Conservation (phyloP, 2,797 vertebrate species). For the Danionella dracula region DNA sequence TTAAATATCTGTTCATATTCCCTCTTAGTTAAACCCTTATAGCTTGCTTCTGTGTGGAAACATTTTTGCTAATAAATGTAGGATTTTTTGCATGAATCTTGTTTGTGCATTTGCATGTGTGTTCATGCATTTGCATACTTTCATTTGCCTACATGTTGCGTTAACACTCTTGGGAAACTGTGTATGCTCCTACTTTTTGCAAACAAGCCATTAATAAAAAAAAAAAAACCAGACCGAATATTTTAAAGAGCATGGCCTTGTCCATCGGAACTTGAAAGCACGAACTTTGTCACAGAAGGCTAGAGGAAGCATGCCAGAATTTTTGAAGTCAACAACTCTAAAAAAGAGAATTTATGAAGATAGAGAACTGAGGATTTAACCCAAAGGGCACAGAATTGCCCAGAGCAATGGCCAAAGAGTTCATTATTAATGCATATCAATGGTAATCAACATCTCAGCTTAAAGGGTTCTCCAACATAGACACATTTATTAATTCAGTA, state of each 20-base stretch:
- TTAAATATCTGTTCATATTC: too few relatives aligned
- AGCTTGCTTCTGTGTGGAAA: too few relatives aligned
- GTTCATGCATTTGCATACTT: not conserved
- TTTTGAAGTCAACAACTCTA: slow-evolving; percentile 21
- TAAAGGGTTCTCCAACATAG: too few relatives aligned
- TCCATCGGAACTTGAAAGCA: not conserved
- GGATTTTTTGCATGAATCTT: slow-evolving; percentile 18
- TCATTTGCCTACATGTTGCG: too few relatives aligned
- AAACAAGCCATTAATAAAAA: not conserved
- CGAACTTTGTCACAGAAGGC: slow-evolving; percentile 11
- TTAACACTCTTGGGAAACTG: too few relatives aligned
- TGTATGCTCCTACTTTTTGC: too few relatives aligned
- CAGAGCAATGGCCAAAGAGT: not conserved
- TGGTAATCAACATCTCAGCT: too few relatives aligned
- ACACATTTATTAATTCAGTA: too few relatives aligned
- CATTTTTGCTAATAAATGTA: not conserved
- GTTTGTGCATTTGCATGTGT: not conserved
- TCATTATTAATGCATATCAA: slow-evolving; percentile 7
- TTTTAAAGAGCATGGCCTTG: not conserved
- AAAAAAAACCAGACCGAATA: not conserved
- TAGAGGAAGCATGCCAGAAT: slow-evolving; percentile 2
- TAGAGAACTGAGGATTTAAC: slow-evolving; percentile 3
- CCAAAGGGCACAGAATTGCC: not conserved
- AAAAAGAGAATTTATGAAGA: slow-evolving; percentile 28
- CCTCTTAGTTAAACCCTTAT: too few relatives aligned